phyloP scores from a whole-genome alignment of 2,888 invertebrate genomes.

The Xylophagus ater region DNA sequence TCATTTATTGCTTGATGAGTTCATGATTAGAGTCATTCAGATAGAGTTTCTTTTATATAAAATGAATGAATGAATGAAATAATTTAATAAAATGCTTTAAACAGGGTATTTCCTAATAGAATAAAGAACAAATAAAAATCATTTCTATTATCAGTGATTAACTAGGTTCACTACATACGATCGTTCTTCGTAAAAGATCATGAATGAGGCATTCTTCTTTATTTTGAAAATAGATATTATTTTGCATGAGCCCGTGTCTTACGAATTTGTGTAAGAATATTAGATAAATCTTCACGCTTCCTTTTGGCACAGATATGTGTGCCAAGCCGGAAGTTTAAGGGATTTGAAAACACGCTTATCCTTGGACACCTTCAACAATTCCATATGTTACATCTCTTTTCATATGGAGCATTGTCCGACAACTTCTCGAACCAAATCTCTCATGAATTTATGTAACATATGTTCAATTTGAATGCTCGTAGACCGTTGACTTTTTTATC shows the following conservation, averaged over 20 bases:
- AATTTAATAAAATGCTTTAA: too few species aligned
- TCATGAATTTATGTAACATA: slow-evolving; percentile 87
- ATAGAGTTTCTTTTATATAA: too few species aligned
- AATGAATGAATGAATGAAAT: too few species aligned
- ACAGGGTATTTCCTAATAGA: too few species aligned
- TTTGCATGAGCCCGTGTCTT: slow-evolving; percentile 74
- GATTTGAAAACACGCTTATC: slow-evolving; percentile 98
- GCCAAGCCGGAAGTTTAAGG: slow-evolving; percentile 90
- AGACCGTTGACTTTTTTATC: slow-evolving; percentile 61
- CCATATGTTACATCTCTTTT: slow-evolving; percentile 97
- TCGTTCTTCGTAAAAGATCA: too few species aligned
- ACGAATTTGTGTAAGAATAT: slow-evolving; percentile 91
- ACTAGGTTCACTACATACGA: too few species aligned
- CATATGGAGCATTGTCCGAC: slow-evolving; percentile 98
- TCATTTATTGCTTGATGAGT: too few species aligned
- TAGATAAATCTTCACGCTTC: slow-evolving; percentile 98
- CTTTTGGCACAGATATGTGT: slow-evolving; percentile 98
- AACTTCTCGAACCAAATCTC: slow-evolving; percentile 93
- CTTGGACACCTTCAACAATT: slow-evolving; percentile 95
- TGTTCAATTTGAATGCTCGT: slow-evolving; percentile 84
- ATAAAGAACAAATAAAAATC: too few species aligned
- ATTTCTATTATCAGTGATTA: too few species aligned
- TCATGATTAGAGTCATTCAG: too few species aligned
- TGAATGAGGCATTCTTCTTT: too few species aligned
- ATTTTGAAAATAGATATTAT: too few species aligned